A percentile compares a stretch with the other conserved stretches of the same genome.
Conservation (phyloP, 1,140 invertebrate genomes). For the Platyura marginata region DNA sequence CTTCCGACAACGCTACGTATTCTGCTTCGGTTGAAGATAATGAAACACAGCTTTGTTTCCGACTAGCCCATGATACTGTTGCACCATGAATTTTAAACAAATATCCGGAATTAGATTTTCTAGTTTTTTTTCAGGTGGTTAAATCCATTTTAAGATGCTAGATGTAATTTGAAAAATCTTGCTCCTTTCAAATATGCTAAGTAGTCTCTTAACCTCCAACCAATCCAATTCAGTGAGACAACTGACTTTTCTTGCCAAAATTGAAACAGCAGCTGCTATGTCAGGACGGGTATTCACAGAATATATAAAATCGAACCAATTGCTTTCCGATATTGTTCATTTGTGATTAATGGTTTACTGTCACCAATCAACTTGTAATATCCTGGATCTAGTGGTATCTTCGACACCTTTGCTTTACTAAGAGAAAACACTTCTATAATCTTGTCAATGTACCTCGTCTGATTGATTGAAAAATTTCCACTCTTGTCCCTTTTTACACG, state of each 20-base stretch:
- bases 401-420: slow-evolving; percentile 3
- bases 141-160: slow-evolving; percentile 5
- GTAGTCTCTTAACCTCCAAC: not conserved
- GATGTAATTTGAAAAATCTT: slow-evolving; percentile 1
- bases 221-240: not conserved
- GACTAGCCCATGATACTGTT: slow-evolving; percentile 7
- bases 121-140: slow-evolving; percentile 7
- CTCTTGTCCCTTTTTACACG: slow-evolving; percentile 6
- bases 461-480: slow-evolving; percentile 3
- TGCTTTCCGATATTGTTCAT: slow-evolving; percentile 6
- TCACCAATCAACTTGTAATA: slow-evolving; percentile 3
- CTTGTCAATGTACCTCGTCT: slow-evolving; percentile 1
- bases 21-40: slow-evolving; percentile 11
- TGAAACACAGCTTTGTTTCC: no score
- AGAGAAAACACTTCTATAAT: not conserved
- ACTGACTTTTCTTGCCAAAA: not conserved
- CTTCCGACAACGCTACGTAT: slow-evolving; percentile 6
- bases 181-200: not conserved
- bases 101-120: slow-evolving; percentile 10
- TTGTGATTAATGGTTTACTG: not conserved
- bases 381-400: slow-evolving; percentile 4
- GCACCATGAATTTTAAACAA: slow-evolving; percentile 6
- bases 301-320: slow-evolving; percentile 7
- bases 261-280: slow-evolving; percentile 4
- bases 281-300: slow-evolving; percentile 6